phyloP scores from a whole-genome alignment of 2,113 vertebrate genomes.

The Sphyrna mokarran region DNA sequence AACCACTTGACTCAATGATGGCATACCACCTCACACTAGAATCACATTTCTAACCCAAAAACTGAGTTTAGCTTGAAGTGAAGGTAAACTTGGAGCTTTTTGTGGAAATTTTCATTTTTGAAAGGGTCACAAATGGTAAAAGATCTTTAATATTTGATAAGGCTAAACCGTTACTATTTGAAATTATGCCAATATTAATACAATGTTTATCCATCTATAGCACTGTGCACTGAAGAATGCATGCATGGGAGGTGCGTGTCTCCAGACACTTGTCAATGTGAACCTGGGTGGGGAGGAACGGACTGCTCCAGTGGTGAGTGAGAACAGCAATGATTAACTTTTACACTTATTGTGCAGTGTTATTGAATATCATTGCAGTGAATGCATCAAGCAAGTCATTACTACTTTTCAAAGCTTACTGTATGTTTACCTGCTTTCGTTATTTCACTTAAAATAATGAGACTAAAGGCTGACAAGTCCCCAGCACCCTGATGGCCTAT shows the following conservation, averaged over 20 bases:
- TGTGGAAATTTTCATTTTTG: not conserved
- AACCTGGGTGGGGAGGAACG: conserved; percentile 93
- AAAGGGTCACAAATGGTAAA: not conserved
- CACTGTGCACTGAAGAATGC: conserved; percentile 90
- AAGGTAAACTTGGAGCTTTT: not conserved
- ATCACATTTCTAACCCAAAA: not conserved
- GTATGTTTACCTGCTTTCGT: not conserved
- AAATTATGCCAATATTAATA: not conserved
- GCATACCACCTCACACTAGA: not conserved
- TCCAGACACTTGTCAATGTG: conserved; percentile 93
- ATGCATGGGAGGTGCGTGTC: conserved; percentile 90
- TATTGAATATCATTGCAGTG: not conserved
- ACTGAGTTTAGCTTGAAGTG: not conserved
- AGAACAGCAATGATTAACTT: not conserved
- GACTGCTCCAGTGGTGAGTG: conserved; percentile 99
- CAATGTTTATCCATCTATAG: conserved; percentile 52
- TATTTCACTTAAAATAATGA: not conserved
- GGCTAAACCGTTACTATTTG: not conserved
- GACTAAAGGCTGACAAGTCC: not conserved
- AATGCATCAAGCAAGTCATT: not conserved
- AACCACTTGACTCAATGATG: not conserved
- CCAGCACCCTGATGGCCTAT: not conserved
- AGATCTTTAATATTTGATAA: not conserved
- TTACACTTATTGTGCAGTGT: not conserved
- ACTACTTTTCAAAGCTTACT: not conserved